A percentile compares a stretch with the other conserved stretches of the same genome.
phyloP scores from a whole-genome alignment of 1,140 invertebrate species.

The Drosophila neocordata region DNA sequence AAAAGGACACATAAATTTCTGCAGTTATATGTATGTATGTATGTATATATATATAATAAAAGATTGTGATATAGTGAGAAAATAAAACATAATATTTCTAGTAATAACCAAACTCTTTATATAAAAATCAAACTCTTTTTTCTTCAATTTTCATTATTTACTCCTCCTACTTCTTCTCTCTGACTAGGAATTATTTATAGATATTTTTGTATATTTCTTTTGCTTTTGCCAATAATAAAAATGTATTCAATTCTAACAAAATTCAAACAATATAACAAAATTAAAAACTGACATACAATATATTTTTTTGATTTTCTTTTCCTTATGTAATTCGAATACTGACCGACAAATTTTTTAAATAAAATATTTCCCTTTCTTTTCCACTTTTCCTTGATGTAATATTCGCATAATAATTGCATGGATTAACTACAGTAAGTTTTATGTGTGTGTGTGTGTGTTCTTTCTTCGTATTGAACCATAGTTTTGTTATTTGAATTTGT shows the following conservation, averaged over 20 bases:
- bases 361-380: conserved; percentile 61
- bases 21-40: conserved; percentile 13
- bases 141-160: background rate
- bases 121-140: conserved; percentile 52
- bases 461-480: background rate
- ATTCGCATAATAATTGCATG: conserved; percentile 54
- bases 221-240: conserved; percentile 49
- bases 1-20: conserved; percentile 41
- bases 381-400: conserved; percentile 35
- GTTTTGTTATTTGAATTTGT: conserved; percentile 35
- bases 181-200: conserved; percentile 36
- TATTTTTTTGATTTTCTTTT: conserved; percentile 47
- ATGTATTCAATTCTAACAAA: conserved; percentile 32
- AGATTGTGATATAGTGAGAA: conserved; percentile 29
- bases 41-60: background rate
- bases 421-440: conserved; percentile 29
- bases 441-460: background rate
- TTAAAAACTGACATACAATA: conserved; percentile 37
- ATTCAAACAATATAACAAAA: conserved; percentile 16
- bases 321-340: conserved; percentile 76
- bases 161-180: background rate
- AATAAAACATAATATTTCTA: conserved; percentile 24
- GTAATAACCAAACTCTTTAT: conserved; percentile 38
- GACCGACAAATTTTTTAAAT: conserved; percentile 68
- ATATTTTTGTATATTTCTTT: conserved; percentile 11